Evolutionary conservation across 92 coral and sea anemone species (phyloP).

Genomic region (Actinernus sp.): DNA sequence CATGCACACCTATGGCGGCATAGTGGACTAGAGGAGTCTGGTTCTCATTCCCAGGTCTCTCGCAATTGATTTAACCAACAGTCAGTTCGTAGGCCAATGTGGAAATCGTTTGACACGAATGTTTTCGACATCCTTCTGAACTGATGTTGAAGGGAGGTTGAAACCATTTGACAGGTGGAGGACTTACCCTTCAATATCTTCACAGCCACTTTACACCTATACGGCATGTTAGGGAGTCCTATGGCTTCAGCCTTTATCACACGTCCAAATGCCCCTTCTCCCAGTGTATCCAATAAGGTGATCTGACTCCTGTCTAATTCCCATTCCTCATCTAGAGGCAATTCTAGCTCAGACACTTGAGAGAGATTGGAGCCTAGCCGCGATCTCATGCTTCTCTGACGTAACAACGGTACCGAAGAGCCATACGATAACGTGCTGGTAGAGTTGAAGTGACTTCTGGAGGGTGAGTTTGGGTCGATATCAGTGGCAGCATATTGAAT

Average conservation of each 20-base stretch:
- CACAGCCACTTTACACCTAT: conserved; percentile 80
- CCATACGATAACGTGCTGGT: conserved; percentile 51
- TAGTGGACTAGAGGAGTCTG: no score
- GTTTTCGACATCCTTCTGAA: no score
- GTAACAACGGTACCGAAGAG: conserved; percentile 43
- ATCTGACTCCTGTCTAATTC: conserved; percentile 86
- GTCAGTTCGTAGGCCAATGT: no score
- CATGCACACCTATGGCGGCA: no score
- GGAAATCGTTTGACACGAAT: no score
- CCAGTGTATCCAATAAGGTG: conserved; percentile 74
- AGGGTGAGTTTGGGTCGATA: background rate
- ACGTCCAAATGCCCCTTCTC: conserved; percentile 99
- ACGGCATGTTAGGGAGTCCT: conserved; percentile 69
- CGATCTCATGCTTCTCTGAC: conserved; percentile 68
- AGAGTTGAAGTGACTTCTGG: conserved; percentile 35
- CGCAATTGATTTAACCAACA: no score
- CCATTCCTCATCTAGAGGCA: conserved; percentile 93
- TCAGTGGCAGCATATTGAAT: conserved; percentile 34
- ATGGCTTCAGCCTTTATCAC: conserved; percentile 92
- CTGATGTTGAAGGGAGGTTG: no score
- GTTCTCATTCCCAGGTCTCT: no score
- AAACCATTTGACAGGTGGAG: background rate
- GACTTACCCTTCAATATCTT: conserved; percentile 92
- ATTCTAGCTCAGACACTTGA: conserved; percentile 71
- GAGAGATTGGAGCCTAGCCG: conserved; percentile 81